A percentile compares a stretch with the other conserved stretches of the same genome.
These are phyloP conservation scores for Prietella phreatophila DNA, from an alignment of 2,113 vertebrate genomes.

Conservation along the genomic window DNA sequence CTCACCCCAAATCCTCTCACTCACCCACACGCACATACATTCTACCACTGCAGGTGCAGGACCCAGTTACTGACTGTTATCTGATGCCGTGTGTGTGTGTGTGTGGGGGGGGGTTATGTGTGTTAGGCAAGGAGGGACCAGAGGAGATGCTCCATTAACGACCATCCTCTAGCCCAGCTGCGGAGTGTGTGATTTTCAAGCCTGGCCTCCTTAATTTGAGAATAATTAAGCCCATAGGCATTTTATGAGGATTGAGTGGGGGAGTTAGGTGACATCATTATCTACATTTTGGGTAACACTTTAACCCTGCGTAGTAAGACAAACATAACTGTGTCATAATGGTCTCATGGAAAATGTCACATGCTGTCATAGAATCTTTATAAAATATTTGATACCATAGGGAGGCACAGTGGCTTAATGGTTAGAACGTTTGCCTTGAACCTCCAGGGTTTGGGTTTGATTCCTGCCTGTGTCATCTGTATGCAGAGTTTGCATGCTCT, in stretches of 20 bases:
- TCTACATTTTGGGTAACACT: too few relatives aligned
- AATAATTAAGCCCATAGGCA: background rate
- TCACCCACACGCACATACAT: constrained; percentile 53
- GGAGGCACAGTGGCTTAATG: too few relatives aligned
- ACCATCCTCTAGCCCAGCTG: constrained; percentile 46
- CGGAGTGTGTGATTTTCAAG: constrained; percentile 45
- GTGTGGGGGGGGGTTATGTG: background rate
- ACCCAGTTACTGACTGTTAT: constrained; percentile 64
- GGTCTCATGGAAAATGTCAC: background rate
- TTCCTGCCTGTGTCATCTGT: too few relatives aligned
- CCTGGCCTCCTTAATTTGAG: background rate
- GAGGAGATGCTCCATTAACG: constrained; percentile 60
- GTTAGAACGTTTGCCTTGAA: too few relatives aligned
- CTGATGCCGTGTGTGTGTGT: constrained; percentile 49
- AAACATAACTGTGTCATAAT: background rate
- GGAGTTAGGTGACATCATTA: constrained; percentile 25
- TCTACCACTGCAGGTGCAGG: constrained; percentile 52
- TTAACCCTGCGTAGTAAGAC: background rate
- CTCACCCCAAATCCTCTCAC: constrained; percentile 54
- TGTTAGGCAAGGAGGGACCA: constrained; percentile 36
- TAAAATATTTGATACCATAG: background rate
- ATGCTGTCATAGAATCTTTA: background rate
- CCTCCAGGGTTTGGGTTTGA: too few relatives aligned
- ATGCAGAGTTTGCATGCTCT: too few relatives aligned
- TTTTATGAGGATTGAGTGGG: background rate